These are phyloP conservation scores for Phoebastria nigripes DNA, from an alignment of 2,797 vertebrate species.

Conservation along the genomic window DNA sequence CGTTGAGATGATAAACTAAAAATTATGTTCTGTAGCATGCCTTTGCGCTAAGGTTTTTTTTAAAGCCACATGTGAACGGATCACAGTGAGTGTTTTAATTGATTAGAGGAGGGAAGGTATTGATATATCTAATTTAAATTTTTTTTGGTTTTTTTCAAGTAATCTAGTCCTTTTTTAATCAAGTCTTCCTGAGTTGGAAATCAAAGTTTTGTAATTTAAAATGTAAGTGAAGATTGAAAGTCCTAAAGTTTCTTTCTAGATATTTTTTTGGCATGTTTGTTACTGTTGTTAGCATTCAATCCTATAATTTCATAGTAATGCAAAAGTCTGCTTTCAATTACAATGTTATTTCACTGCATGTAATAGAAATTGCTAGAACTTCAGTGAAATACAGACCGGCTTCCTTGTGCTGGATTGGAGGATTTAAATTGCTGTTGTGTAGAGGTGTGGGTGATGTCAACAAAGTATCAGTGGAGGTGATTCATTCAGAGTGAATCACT, in stretches of 20 bases:
- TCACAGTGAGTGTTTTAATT: neutral
- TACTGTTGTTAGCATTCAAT: neutral
- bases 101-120: neutral
- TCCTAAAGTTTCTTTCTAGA: neutral
- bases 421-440: neutral
- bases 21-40: neutral
- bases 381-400: neutral
- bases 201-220: neutral
- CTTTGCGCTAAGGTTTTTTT: neutral
- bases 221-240: neutral
- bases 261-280: neutral
- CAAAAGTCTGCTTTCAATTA: neutral
- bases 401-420: neutral
- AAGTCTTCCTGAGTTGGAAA: neutral
- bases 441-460: neutral
- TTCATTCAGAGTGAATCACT: neutral
- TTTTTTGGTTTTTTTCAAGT: neutral
- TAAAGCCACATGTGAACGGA: neutral
- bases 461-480: neutral
- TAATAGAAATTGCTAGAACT: neutral
- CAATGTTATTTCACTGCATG: neutral
- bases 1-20: neutral
- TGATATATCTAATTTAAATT: neutral
- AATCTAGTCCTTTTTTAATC: neutral
- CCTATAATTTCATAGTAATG: neutral